Percentiles rank a stretch among this genome's conserved stretches.
Conservation (phyloP, 2,113 vertebrate genomes). For the Prolemur simus region DNA sequence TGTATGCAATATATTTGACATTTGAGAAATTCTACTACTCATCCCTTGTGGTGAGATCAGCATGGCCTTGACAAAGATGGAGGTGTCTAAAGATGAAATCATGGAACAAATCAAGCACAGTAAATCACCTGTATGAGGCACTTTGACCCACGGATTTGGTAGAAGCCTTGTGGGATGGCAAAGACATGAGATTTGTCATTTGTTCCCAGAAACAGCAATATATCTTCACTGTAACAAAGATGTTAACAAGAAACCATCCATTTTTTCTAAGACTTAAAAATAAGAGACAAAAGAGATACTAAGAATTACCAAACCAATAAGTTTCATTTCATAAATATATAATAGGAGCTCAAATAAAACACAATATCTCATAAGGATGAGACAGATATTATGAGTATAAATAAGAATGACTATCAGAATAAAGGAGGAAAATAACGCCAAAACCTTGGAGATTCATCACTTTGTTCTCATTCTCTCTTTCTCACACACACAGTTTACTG, state of each 20-base stretch:
- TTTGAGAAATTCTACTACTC: neutral
- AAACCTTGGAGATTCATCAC: neutral
- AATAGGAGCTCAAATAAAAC: slow-evolving; percentile 10
- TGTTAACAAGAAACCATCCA: neutral
- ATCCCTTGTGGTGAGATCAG: neutral
- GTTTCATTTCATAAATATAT: neutral
- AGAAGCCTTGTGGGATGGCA: neutral
- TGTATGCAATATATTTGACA: neutral
- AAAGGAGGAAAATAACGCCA: neutral
- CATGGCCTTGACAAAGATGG: slow-evolving; percentile 26
- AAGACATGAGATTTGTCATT: neutral
- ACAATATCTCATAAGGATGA: neutral
- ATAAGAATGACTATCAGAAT: neutral
- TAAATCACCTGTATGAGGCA: slow-evolving; percentile 13
- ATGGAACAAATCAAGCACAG: neutral
- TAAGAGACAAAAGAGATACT: neutral
- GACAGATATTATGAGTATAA: neutral
- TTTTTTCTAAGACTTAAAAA: slow-evolving; percentile 50
- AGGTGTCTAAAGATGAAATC: slow-evolving; percentile 42
- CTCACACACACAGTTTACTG: neutral
- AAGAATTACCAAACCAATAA: neutral
- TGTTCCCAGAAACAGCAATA: neutral
- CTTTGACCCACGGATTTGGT: neutral
- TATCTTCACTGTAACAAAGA: slow-evolving; percentile 23
- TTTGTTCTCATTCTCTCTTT: neutral